Conservation (phyloP, 2,113 vertebrate species). For the Alligator mississippiensis region DNA sequence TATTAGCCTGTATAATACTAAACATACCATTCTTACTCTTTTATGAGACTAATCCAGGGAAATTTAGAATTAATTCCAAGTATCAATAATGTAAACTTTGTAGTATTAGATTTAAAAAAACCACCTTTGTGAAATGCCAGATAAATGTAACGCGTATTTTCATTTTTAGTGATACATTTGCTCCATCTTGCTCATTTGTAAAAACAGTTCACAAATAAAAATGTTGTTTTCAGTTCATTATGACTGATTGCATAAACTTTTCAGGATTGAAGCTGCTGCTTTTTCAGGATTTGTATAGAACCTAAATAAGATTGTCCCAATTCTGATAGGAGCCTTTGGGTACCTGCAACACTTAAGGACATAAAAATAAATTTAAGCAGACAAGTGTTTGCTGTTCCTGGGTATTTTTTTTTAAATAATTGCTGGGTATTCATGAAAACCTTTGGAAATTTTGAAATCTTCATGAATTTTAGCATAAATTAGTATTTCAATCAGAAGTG, state of each 20-base stretch:
- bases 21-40: background rate
- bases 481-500: background rate
- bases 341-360: background rate
- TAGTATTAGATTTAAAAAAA: background rate
- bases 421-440: background rate
- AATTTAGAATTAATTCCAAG: background rate
- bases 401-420: background rate
- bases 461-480: background rate
- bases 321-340: background rate
- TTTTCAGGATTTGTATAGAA: background rate
- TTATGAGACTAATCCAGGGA: background rate
- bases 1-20: background rate
- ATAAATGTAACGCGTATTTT: background rate
- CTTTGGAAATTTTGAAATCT: background rate
- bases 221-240: background rate
- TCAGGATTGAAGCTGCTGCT: background rate
- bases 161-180: background rate
- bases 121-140: background rate
- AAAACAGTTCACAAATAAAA: background rate
- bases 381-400: background rate
- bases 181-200: background rate
- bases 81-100: background rate
- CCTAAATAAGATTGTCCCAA: background rate
- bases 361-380: background rate
- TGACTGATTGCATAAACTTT: background rate